Evolutionary conservation across 2,113 vertebrate genomes (phyloP).

Genomic region (Ia io): DNA sequence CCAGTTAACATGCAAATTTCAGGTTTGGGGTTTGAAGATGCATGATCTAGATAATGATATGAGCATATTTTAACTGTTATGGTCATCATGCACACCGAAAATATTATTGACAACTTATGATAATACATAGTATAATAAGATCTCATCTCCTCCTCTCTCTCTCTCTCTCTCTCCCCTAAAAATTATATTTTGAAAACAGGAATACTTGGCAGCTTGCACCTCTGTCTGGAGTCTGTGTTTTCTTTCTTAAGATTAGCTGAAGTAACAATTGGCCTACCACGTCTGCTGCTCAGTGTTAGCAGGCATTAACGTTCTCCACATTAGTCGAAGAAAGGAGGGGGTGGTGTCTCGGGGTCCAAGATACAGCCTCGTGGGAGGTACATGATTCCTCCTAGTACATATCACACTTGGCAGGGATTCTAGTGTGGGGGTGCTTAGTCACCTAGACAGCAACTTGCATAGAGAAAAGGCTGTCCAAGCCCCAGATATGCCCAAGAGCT

Average conservation of each 20-base stretch:
- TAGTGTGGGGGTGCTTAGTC: not conserved
- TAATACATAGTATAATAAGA: not conserved
- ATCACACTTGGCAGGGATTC: slow-evolving; percentile 16
- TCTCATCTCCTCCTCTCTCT: not conserved
- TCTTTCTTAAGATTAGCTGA: slow-evolving; percentile 18
- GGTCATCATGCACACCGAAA: not conserved
- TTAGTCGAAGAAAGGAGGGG: not conserved
- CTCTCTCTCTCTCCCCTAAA: not conserved
- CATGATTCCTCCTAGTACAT: not conserved
- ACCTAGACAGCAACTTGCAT: not conserved
- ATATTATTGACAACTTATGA: not conserved
- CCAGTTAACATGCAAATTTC: not conserved
- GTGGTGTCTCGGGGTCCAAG: not conserved
- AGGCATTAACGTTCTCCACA: not conserved
- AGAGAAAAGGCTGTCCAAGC: not conserved
- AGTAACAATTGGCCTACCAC: not conserved
- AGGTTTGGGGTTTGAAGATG: not conserved
- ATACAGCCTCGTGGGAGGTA: not conserved
- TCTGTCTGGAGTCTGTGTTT: slow-evolving; percentile 26
- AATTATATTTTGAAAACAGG: slow-evolving; percentile 25
- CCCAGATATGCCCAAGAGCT: not conserved
- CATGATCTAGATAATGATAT: not conserved
- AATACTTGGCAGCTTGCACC: not conserved
- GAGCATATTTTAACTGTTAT: not conserved
- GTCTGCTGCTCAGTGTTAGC: not conserved